These are phyloP conservation scores for Drosophila setosimentum DNA, from an alignment of 2,888 invertebrate genomes.

Conservation along the genomic window DNA sequence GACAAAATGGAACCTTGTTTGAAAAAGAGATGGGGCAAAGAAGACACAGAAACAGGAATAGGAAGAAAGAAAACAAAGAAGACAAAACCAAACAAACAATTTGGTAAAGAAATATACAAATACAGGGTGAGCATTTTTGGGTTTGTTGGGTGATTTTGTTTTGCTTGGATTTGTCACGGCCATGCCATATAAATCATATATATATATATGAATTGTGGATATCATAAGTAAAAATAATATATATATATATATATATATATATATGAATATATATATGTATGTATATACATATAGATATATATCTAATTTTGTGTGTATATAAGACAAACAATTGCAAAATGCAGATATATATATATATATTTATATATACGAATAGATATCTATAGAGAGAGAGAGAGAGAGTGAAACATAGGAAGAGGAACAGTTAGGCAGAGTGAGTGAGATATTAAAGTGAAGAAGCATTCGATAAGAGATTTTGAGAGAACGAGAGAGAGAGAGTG, in stretches of 20 bases:
- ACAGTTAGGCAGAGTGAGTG: slow-evolving; percentile 44
- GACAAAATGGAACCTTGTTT: slow-evolving; percentile 40
- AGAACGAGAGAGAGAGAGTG: slow-evolving; percentile 11
- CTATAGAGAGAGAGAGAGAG: slow-evolving; percentile 45
- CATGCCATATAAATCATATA: slow-evolving; percentile 71
- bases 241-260: slow-evolving; percentile 33
- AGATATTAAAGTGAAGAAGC: slow-evolving; percentile 61
- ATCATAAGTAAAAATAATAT: slow-evolving; percentile 55
- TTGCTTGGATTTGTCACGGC: slow-evolving; percentile 58
- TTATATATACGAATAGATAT: slow-evolving; percentile 54
- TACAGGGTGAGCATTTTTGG: slow-evolving; percentile 50
- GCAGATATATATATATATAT: slow-evolving; percentile 56
- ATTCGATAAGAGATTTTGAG: slow-evolving; percentile 51
- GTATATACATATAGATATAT: slow-evolving; percentile 44
- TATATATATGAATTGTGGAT: slow-evolving; percentile 26
- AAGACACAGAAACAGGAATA: slow-evolving; percentile 11
- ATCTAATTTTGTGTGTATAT: slow-evolving; percentile 29
- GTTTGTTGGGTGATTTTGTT: slow-evolving; percentile 53
- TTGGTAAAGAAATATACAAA: slow-evolving; percentile 56
- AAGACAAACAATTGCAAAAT: slow-evolving; percentile 69
- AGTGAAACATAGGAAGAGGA: slow-evolving; percentile 24
- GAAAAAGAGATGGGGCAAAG: slow-evolving; percentile 21
- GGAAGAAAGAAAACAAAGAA: slow-evolving; percentile 21
- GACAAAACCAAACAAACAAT: slow-evolving; percentile 37
- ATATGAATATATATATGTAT: slow-evolving; percentile 37